Evolutionary conservation across 2,113 vertebrate genomes (phyloP).

Genomic region (Mungos mungo): DNA sequence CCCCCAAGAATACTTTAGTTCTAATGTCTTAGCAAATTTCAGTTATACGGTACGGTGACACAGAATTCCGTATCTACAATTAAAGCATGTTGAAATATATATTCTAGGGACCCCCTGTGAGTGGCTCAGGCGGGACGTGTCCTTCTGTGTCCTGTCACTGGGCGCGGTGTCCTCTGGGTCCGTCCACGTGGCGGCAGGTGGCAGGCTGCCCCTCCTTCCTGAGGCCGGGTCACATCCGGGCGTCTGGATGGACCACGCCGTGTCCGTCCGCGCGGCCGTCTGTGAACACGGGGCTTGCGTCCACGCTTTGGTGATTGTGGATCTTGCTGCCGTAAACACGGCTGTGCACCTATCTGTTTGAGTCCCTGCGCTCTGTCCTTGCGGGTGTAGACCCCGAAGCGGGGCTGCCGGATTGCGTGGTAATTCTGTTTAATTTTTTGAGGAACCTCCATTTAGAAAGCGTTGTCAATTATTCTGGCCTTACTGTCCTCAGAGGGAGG

Average conservation of each 20-base stretch:
- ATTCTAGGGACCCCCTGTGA: neutral
- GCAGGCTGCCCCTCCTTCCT: neutral
- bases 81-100: neutral
- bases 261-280: rapidly evolving
- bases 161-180: neutral
- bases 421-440: neutral
- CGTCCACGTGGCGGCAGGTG: rapidly evolving
- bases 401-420: neutral
- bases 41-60: too few relatives aligned
- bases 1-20: neutral
- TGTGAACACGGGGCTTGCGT: rapidly evolving
- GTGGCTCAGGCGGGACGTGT: too few relatives aligned
- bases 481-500: neutral
- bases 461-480: neutral
- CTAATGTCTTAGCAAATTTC: neutral
- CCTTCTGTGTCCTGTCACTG: neutral
- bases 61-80: neutral
- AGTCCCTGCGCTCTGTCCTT: neutral
- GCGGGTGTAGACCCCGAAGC: neutral
- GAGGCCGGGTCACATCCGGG: neutral
- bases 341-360: neutral
- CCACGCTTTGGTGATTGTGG: neutral
- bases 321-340: neutral
- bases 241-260: neutral
- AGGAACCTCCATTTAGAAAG: neutral